These are phyloP conservation scores for Nycticryphes semicollaris DNA, from an alignment of 2,113 vertebrate genomes.

Conservation along the genomic window DNA sequence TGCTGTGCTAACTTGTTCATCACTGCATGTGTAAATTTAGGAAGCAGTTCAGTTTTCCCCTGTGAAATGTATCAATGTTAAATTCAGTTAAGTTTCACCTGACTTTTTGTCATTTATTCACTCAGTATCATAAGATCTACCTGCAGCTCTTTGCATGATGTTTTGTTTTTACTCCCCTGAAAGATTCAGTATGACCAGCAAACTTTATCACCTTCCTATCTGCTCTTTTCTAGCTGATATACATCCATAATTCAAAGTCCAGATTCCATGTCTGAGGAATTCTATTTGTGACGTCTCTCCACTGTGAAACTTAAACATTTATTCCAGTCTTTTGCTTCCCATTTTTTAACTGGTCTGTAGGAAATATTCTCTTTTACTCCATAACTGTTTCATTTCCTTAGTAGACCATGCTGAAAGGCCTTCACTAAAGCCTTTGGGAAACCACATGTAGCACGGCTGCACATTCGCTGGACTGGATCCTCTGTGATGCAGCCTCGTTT, in stretches of 20 bases:
- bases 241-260: not conserved
- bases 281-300: not conserved
- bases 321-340: not conserved
- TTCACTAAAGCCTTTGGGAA: not conserved
- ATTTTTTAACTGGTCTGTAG: not conserved
- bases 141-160: not conserved
- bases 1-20: not conserved
- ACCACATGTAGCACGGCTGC: not conserved
- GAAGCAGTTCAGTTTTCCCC: not conserved
- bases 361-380: not conserved
- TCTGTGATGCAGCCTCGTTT: not conserved
- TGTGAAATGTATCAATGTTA: not conserved
- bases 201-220: not conserved
- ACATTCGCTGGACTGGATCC: not conserved
- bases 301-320: not conserved
- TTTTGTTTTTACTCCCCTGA: not conserved
- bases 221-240: not conserved
- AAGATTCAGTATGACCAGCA: not conserved
- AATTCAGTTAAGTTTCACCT: not conserved
- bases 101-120: not conserved
- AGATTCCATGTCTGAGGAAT: not conserved
- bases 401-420: not conserved
- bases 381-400: not conserved
- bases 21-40: not conserved
- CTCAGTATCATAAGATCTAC: not conserved